phyloP scores from a whole-genome alignment of 1,140 invertebrate species.

The Lucilia cuprina region DNA sequence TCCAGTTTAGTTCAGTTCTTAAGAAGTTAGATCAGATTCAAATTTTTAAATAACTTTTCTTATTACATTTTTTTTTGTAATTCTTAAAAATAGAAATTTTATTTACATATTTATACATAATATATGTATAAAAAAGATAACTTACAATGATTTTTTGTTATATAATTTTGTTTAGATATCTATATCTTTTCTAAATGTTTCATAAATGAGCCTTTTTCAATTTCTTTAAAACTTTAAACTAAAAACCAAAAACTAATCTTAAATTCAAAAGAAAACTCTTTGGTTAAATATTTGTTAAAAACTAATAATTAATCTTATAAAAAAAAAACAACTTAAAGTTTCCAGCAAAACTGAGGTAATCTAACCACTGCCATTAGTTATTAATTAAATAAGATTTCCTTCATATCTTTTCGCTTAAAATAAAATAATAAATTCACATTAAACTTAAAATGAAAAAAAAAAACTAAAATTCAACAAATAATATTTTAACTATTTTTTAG shows the following conservation, averaged over 20 bases:
- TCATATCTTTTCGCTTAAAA: background rate
- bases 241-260: background rate
- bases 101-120: constrained; percentile 33
- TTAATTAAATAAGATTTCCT: background rate
- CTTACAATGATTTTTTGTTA: background rate
- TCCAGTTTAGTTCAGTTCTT: too few relatives aligned
- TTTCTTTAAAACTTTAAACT: background rate
- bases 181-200: background rate
- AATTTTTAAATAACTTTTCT: too few relatives aligned
- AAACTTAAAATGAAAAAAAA: background rate
- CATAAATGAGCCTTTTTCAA: background rate
- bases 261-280: background rate
- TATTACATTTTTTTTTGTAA: background rate
- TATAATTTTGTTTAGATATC: background rate
- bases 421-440: background rate
- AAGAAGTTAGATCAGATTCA: too few relatives aligned
- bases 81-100: constrained; percentile 4
- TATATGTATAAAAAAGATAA: constrained; percentile 13
- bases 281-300: background rate
- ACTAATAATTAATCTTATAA: background rate
- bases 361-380: constrained; percentile 27
- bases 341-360: background rate
- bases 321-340: background rate
- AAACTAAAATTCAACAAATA: background rate
- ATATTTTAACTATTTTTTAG: background rate